Percentiles rank a stretch among this genome's conserved stretches.
phyloP scores from a whole-genome alignment of 2,888 invertebrate genomes.

The Strigamia maritima region DNA sequence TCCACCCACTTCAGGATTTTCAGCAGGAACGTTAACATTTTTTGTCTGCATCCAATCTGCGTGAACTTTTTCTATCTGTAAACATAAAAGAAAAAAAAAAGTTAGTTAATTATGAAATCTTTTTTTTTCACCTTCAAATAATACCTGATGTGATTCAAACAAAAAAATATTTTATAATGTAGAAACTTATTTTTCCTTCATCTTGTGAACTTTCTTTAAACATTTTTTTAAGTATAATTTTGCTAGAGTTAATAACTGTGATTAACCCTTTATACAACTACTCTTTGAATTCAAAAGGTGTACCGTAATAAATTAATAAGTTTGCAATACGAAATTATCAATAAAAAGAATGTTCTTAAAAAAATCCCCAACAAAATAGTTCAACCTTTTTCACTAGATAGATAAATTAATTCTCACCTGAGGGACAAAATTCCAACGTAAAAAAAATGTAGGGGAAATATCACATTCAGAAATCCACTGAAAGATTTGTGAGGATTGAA shows the following conservation, averaged over 20 bases:
- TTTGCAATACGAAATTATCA: background rate
- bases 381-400: background rate
- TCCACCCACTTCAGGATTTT: conserved; percentile 21
- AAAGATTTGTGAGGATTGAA: too few species aligned
- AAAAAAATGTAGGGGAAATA: background rate
- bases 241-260: background rate
- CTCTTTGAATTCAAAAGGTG: background rate
- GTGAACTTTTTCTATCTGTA: background rate
- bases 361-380: background rate
- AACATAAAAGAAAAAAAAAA: background rate
- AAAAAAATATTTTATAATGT: background rate
- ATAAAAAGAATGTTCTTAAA: background rate
- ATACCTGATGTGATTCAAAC: background rate
- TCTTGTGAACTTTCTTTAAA: background rate
- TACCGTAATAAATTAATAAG: conserved; percentile 8
- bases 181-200: background rate
- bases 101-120: background rate
- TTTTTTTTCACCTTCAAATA: background rate
- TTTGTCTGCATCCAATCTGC: conserved; percentile 25
- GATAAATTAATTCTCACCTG: background rate
- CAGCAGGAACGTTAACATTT: background rate
- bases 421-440: background rate
- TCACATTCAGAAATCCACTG: background rate
- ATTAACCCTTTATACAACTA: background rate
- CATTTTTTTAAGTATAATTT: background rate